A percentile compares a stretch with the other conserved stretches of the same genome.
Conservation (phyloP, 2,113 vertebrate species). For the Carettochelys insculpta region DNA sequence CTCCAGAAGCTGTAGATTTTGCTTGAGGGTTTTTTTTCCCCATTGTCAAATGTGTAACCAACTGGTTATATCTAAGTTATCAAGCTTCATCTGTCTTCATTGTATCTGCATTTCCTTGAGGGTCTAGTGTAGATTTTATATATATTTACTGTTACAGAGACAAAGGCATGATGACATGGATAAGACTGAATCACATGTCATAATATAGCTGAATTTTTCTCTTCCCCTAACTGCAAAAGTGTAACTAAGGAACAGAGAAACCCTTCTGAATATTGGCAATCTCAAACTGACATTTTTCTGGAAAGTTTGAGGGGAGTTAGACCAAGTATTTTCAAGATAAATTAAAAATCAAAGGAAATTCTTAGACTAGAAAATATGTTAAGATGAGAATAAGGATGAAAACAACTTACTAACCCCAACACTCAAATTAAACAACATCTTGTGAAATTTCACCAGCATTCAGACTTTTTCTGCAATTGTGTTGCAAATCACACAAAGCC, state of each 20-base stretch:
- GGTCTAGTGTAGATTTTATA: conserved; percentile 44
- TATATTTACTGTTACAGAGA: conserved; percentile 38
- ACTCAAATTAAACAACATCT: neutral
- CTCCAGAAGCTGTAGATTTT: conserved; percentile 63
- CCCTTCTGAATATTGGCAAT: neutral
- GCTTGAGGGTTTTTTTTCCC: conserved; percentile 42
- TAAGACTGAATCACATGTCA: conserved; percentile 51
- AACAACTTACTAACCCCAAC: neutral
- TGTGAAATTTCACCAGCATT: neutral
- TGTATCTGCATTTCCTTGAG: conserved; percentile 56
- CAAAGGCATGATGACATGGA: conserved; percentile 31
- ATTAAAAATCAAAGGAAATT: neutral
- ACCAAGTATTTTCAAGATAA: neutral
- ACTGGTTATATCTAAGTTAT: conserved; percentile 49
- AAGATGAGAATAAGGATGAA: neutral
- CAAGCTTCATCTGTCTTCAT: conserved; percentile 57
- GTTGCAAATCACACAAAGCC: neutral
- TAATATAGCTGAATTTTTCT: conserved; percentile 59
- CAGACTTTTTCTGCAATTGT: neutral
- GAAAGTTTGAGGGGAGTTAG: neutral
- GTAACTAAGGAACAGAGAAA: conserved; percentile 28
- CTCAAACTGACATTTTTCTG: neutral
- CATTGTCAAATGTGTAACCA: conserved; percentile 57
- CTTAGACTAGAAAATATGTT: neutral
- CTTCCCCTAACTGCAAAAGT: conserved; percentile 55